Conservation (phyloP, 30 jellyfish, hydroid and myxozoan genomes). For the Cassiopea xamachana region DNA sequence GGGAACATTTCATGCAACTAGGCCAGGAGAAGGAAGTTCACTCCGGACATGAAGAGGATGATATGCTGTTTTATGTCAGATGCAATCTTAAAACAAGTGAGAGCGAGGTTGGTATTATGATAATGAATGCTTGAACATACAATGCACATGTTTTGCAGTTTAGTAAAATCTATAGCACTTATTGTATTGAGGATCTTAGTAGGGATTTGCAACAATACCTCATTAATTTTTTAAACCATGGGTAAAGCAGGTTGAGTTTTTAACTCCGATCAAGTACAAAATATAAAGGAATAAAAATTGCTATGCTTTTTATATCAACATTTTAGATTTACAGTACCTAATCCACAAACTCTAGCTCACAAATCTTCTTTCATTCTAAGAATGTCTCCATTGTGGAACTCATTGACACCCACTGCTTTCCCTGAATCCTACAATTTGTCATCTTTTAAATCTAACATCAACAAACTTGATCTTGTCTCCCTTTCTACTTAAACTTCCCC, state of each 20-base stretch:
- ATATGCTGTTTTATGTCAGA: constrained; percentile 88
- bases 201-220: neutral
- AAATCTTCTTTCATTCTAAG: no score
- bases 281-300: no score
- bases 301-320: no score
- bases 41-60: constrained; percentile 86
- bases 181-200: neutral
- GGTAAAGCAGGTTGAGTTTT: neutral
- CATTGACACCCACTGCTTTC: no score
- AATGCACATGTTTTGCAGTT: neutral
- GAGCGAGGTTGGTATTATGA: constrained; percentile 66
- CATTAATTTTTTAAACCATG: neutral
- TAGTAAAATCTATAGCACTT: neutral
- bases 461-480: no score
- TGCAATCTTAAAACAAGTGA: constrained; percentile 53
- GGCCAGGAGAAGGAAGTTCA: constrained; percentile 22
- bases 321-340: no score
- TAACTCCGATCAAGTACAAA: neutral
- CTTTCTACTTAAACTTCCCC: no score
- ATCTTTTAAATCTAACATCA: no score
- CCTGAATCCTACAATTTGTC: no score
- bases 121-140: neutral
- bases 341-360: no score
- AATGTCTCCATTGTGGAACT: no score
- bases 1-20: constrained; percentile 66